phyloP scores from a whole-genome alignment of 2,888 invertebrate genomes.

The Byasa hedistus region DNA sequence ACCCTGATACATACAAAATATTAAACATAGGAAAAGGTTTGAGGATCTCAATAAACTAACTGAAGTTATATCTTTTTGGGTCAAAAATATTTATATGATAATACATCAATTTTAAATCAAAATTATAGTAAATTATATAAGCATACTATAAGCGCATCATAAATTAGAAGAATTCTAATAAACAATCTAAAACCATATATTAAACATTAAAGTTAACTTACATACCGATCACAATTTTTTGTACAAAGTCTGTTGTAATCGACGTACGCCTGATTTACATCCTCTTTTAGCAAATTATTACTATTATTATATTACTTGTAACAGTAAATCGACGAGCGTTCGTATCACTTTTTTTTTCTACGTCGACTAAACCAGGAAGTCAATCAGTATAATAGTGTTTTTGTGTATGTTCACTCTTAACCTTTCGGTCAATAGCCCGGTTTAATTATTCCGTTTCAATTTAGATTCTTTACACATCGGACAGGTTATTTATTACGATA shows the following conservation, averaged over 20 bases:
- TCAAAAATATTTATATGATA: too few species aligned
- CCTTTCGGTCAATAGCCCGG: slow-evolving; percentile 21
- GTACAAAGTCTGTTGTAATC: background rate
- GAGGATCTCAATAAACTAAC: too few species aligned
- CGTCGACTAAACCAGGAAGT: slow-evolving; percentile 15
- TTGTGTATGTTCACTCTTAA: slow-evolving; percentile 12
- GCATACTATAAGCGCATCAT: background rate
- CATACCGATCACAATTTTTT: background rate
- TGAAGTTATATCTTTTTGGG: too few species aligned
- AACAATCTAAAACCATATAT: background rate
- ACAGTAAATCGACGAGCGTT: slow-evolving; percentile 20
- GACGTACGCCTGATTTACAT: slow-evolving; percentile 3
- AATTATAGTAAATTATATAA: too few species aligned
- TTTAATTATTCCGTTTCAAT: slow-evolving; percentile 21
- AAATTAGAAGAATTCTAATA: background rate
- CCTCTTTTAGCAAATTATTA: slow-evolving; percentile 13
- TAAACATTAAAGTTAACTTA: background rate
- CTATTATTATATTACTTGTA: too few species aligned
- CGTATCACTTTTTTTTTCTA: slow-evolving; percentile 5
- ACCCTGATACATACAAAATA: too few species aligned
- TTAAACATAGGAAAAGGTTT: too few species aligned
- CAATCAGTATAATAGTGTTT: slow-evolving; percentile 12
- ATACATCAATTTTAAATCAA: too few species aligned
- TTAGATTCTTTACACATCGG: background rate
- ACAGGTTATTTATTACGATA: background rate